Conservation (phyloP, 2,113 vertebrate species). For the Craseonycteris thonglongyai region DNA sequence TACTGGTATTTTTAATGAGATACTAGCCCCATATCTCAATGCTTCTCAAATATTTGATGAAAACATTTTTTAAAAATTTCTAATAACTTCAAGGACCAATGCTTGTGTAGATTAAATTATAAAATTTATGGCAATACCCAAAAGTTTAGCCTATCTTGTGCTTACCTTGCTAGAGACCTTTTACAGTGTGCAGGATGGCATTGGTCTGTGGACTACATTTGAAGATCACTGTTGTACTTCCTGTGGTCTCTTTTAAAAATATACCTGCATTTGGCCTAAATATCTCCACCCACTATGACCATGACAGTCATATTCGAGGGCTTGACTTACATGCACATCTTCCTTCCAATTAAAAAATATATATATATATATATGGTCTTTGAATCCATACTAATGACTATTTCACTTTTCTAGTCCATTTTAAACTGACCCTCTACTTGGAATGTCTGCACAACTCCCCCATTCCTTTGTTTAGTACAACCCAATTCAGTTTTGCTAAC, state of each 20-base stretch:
- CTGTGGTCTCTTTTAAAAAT: neutral
- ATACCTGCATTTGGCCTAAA: neutral
- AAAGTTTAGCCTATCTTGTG: neutral
- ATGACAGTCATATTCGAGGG: neutral
- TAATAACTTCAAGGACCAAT: neutral
- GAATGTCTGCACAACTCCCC: neutral
- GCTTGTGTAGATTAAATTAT: neutral
- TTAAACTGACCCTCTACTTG: neutral
- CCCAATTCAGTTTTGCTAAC: neutral
- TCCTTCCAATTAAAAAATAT: conserved; percentile 20
- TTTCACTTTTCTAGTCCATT: neutral
- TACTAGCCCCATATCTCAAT: neutral
- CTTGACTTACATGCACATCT: neutral
- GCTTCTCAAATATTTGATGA: conserved; percentile 9
- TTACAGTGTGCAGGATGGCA: neutral
- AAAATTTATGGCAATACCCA: neutral
- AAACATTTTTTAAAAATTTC: neutral
- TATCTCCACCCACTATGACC: neutral
- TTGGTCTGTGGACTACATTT: neutral
- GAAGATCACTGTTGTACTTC: neutral
- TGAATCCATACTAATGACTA: neutral
- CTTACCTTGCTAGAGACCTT: neutral
- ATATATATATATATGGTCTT: no score
- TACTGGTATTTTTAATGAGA: neutral
- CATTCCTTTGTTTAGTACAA: neutral